These are phyloP conservation scores for Phyllostomus discolor DNA, from an alignment of 2,113 vertebrate genomes.

Conservation along the genomic window DNA sequence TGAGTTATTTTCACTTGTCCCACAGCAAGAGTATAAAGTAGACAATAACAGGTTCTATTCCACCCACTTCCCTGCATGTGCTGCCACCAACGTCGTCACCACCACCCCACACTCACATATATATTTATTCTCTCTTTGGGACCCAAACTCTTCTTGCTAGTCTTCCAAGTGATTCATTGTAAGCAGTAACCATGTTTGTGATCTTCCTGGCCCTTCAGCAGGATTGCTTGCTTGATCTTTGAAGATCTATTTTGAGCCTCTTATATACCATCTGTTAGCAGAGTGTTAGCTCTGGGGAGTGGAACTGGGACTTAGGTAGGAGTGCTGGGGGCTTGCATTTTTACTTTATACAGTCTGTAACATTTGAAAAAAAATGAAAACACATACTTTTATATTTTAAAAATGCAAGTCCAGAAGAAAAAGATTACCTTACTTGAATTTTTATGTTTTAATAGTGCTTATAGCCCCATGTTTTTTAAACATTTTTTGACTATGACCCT, in stretches of 20 bases:
- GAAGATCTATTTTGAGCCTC: neutral
- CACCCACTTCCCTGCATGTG: constrained; percentile 4
- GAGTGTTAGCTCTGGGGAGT: neutral
- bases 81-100: neutral
- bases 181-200: neutral
- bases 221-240: neutral
- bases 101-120: neutral
- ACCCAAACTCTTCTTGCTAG: neutral
- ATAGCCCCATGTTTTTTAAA: constrained; percentile 21
- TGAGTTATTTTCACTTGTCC: constrained; percentile 53
- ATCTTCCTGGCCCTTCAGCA: neutral
- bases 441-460: constrained; percentile 26
- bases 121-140: neutral
- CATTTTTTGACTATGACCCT: neutral
- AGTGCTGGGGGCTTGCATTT: neutral
- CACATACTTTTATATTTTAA: constrained; percentile 4
- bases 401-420: constrained; percentile 25
- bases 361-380: neutral
- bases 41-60: constrained; percentile 36
- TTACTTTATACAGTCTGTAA: neutral
- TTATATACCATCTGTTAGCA: constrained; percentile 1
- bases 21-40: constrained; percentile 42
- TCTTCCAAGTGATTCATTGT: neutral
- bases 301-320: neutral
- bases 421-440: neutral